These are phyloP conservation scores for Chymomyza caudatula DNA, from an alignment of 2,888 invertebrate genomes.

Conservation along the genomic window DNA sequence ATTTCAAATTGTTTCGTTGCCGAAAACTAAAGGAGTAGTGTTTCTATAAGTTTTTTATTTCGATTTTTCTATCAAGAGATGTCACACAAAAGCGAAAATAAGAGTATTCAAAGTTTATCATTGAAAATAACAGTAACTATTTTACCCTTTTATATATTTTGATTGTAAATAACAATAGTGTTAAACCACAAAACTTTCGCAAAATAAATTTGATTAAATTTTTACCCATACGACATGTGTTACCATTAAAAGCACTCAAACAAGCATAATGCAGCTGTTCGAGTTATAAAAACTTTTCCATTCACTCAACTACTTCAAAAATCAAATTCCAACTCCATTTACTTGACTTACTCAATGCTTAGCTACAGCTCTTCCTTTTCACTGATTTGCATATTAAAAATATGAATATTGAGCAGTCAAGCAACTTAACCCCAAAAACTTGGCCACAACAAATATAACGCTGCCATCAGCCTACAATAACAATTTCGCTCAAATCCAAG, in stretches of 20 bases:
- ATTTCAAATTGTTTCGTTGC: too few species aligned
- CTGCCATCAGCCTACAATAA: background rate
- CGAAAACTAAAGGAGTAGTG: too few species aligned
- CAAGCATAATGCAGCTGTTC: background rate
- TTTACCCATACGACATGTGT: too few species aligned
- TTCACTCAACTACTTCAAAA: background rate
- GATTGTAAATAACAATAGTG: too few species aligned
- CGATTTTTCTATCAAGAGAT: too few species aligned
- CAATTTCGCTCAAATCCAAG: constrained; percentile 7
- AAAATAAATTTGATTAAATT: too few species aligned
- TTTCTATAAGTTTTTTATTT: too few species aligned
- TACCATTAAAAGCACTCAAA: background rate
- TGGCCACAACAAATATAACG: background rate
- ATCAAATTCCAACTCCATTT: background rate
- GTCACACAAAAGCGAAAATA: too few species aligned
- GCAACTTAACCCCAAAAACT: background rate
- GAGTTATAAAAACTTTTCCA: background rate
- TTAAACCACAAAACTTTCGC: too few species aligned
- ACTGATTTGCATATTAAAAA: constrained; percentile 62
- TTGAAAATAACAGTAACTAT: too few species aligned
- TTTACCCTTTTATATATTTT: too few species aligned
- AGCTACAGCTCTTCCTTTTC: background rate
- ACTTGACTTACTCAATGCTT: constrained; percentile 21
- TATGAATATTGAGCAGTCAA: constrained; percentile 64
- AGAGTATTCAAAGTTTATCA: too few species aligned